Base-by-base conservation (phyloP, 2,113 vertebrate genomes). In the Paradoxurus hermaphroditus region DNA sequence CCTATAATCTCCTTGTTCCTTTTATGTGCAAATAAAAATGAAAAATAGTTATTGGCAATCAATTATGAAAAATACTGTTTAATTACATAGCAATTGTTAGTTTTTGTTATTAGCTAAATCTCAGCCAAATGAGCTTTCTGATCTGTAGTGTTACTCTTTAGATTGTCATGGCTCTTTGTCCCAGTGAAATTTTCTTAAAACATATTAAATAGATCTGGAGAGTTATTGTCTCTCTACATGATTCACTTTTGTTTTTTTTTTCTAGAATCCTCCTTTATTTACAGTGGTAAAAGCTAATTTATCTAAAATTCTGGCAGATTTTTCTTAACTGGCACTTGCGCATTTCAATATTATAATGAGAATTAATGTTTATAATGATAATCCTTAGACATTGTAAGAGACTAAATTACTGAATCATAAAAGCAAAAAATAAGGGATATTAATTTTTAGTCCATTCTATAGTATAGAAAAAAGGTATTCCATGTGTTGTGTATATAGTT, bases 101-200 rank as follows among this genome's bases (percentile, higher is more conserved):
- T 59, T 87, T 65, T 87, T 75, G 11, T 81, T 90, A 85, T 97
- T 90, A 94, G 63, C 36, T 88, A 23, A 56, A 93, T 46, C 44
- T 91, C 62, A 91, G 63, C 27, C 51, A 91, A 86, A 78, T 95
- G 49, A 81, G 31, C 44, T 75, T 95, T 53, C 44, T 83, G 36
- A 70, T 88, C 36, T 91, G 25, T 31, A 72, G 9, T 31, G 10
- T 65, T 87, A 63, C 86, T 75, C 77, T 91, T 73, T 79, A 41
- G 29, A 46, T 62, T 56, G 4, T 49, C 31, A 93, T 49, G 65
- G 41, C 27, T 87, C 5, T 86, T 95, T 56, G 34, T 75, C 15
- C 49, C 68, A 85, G 44, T 39, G 7, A 53, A 82, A 27, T 39
- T 82, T 86, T 93, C 85, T 68, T 83, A 27, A 49, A 59, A 59